Evolutionary conservation across 2,113 vertebrate genomes (phyloP).

Genomic region (Trogon surrucura): DNA sequence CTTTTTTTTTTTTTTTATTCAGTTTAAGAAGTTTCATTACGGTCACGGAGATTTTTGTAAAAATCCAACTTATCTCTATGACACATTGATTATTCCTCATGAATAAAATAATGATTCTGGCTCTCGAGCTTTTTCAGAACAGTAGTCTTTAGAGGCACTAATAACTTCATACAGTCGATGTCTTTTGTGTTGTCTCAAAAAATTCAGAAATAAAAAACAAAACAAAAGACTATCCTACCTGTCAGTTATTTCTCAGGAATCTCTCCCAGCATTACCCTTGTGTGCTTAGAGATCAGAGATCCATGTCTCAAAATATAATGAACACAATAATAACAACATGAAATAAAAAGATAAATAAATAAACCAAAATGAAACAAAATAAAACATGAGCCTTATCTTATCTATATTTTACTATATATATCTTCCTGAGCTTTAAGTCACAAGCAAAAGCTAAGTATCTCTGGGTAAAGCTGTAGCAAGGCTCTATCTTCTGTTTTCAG

Average conservation of each 20-base stretch:
- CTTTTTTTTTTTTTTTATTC: not conserved
- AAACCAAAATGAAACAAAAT: not conserved
- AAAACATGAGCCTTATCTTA: not conserved
- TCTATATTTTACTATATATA: not conserved
- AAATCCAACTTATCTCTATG: conserved; percentile 37
- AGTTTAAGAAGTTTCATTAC: conserved; percentile 16
- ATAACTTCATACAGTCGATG: not conserved
- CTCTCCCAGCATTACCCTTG: not conserved
- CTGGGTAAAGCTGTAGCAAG: not conserved
- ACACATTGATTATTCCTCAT: conserved; percentile 61
- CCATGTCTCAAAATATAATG: not conserved
- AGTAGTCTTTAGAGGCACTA: not conserved
- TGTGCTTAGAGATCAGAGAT: not conserved
- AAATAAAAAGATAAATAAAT: not conserved
- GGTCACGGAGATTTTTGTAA: conserved; percentile 11
- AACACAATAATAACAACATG: not conserved
- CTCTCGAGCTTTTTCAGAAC: conserved; percentile 27
- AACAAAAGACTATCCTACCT: not conserved
- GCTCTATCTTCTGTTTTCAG: not conserved
- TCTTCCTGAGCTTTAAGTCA: not conserved
- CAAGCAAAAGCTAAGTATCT: not conserved
- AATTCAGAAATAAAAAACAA: not conserved
- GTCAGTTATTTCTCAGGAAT: not conserved
- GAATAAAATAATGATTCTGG: conserved; percentile 57
- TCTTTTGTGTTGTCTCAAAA: not conserved